Evolutionary conservation across 2,888 invertebrate species (phyloP), one percentile per base, ranked within the genome.

Genomic region (Arrhopalites spinosus): DNA sequence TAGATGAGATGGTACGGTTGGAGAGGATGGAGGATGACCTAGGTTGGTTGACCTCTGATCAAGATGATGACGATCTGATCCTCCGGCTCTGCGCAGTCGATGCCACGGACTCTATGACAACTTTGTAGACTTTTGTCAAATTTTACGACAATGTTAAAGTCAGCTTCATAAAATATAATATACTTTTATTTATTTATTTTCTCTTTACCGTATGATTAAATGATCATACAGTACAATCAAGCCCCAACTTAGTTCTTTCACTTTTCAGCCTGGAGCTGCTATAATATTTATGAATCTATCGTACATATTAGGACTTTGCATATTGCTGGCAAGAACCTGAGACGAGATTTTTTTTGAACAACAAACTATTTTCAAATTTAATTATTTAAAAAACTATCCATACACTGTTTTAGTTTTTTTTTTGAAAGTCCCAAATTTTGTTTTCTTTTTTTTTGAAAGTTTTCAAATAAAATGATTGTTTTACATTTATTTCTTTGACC

Each of bases 41-140:
- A 61, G 69, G 69, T 47, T 81, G 82, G 79, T 76, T 80, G 76
- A 82, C 81, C 68, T 75, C 76, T 68, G 71, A 71, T 43, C 79
- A 80, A 80, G 81, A 81, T 78, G 81, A 82, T 78, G 82, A 81
- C 75, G 79, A 80, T 50, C 74, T 81, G 59, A 81, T 81, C 75
- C 81, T 73, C 61, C 81, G 79, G 73, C 81, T 81, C 47, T 79
- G 80, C 75, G 72, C 80, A 72, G 73, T 79, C 72, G 82, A 80
- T 79, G 81, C 80, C 78, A 74, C 80, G 78, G 82, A 82, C 81
- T 82, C 81, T 82, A 80, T 75, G 78, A 76, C 77, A 78, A 79
- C 77, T 80, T 76, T 77, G 45, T 43, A 73, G 29, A 30, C 66
- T 63, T 50, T 13, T 23, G 47, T 53, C 50, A 50, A 5, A 50